Base-by-base conservation (phyloP, 2,113 vertebrate species). In the Ophthalmolycus amberensis region DNA sequence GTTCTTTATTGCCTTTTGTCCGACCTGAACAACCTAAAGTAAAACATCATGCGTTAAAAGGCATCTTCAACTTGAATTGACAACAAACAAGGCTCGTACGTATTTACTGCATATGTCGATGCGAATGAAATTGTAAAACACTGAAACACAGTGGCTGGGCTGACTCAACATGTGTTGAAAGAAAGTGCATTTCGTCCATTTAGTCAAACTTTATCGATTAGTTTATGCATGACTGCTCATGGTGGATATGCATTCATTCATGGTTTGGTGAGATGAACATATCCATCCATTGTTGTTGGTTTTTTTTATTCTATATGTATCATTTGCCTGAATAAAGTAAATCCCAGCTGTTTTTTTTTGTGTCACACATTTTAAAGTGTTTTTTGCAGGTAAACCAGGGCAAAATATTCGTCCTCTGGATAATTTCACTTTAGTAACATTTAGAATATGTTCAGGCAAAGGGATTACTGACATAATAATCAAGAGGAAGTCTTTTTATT, bases 301-400 rank as follows among this genome's bases (percentile, higher is more conserved):
- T 70, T 46, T 37, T 85, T 85, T 82, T 12, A n/a, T 44, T 70
- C 48, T 68, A 46, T 10, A 67, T 88, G 79, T 84, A 66, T 59
- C 32, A 22, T 85, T 82, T 83, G 70, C 52, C 77, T 65, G 29
- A 90, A 91, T 90, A 88, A 91, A 91, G 73, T 68, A 42, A 84
- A 72, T 70, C 54, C 44, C 22, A 75, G 44, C 34, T 71, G 60
- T 3, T 46, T 83, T 5, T 5, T 52, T 83, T 72, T 68, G 48
- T 77, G 48, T 73, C 48, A 22, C 25, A 10, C 16, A 9, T 37
- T 52, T 42, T 9, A 3, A 40, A 5, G 4, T 4, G 1, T 42
- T 68, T 69, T 34, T 18, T 3, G 64, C 32, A 16, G 4, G 22
- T n/a, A 14, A n/a, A 66, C 22, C 0, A 29, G n/a, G 1, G 16